Conservation (phyloP, 2,113 vertebrate genomes). For the Varanus salvator region DNA sequence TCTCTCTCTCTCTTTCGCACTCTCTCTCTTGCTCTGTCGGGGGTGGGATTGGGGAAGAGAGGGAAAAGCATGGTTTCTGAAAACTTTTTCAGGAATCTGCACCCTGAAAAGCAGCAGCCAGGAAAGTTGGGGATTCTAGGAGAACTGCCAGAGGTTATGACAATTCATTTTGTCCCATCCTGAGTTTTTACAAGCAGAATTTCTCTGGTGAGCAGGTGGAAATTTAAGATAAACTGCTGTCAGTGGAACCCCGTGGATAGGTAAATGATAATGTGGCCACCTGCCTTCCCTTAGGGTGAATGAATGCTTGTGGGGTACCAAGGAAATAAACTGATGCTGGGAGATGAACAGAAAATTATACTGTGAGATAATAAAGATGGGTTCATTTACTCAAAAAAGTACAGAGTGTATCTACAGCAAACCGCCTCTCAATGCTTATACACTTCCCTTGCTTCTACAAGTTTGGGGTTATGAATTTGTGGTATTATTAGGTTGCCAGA, state of each 20-base stretch:
- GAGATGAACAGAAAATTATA: neutral
- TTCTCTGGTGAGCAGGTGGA: neutral
- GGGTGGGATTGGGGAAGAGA: too few species aligned
- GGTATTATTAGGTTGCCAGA: neutral
- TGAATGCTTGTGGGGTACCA: neutral
- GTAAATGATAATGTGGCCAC: neutral
- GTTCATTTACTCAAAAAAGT: neutral
- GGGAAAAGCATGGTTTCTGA: neutral
- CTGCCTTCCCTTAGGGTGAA: neutral
- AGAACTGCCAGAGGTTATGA: neutral
- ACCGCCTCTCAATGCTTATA: slow-evolving; percentile 12
- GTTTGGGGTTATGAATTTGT: neutral
- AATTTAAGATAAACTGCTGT: neutral
- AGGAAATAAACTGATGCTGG: neutral
- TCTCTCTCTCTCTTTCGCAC: too few species aligned
- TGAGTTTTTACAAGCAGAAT: slow-evolving; percentile 10
- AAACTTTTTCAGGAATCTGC: neutral
- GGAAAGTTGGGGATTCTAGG: neutral
- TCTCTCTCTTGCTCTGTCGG: too few species aligned
- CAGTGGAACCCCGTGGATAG: neutral
- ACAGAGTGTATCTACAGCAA: neutral
- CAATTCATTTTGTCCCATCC: neutral
- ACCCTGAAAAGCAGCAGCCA: neutral
- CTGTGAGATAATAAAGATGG: neutral
- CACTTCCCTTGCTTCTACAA: neutral